phyloP scores from a whole-genome alignment of 2,113 vertebrate species.

The Psilopsiagon aurifrons region DNA sequence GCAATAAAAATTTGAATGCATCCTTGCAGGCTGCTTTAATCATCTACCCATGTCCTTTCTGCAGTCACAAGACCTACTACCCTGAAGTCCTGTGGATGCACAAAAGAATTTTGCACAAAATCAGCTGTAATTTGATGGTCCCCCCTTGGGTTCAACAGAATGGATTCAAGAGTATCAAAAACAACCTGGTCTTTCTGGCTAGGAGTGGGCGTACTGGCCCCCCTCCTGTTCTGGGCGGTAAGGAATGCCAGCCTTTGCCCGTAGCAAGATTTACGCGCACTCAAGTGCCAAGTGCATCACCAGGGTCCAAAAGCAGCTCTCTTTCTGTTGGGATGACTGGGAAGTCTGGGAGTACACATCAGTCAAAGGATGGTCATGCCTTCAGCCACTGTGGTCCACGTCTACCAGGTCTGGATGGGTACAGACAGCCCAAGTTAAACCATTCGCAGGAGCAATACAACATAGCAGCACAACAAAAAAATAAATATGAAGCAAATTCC shows the following conservation, averaged over 20 bases:
- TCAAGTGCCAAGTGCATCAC: constrained; percentile 74
- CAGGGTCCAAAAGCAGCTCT: constrained; percentile 62
- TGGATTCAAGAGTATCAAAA: constrained; percentile 76
- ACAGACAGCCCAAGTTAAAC: constrained; percentile 68
- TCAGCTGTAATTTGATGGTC: constrained; percentile 82
- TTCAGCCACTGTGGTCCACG: constrained; percentile 42
- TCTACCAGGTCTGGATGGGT: constrained; percentile 50
- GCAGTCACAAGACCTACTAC: constrained; percentile 88
- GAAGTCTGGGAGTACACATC: constrained; percentile 36
- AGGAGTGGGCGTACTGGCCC: constrained; percentile 88
- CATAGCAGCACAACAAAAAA: constrained; percentile 60
- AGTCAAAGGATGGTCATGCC: constrained; percentile 37
- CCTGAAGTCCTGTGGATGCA: constrained; percentile 97
- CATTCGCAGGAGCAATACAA: constrained; percentile 65
- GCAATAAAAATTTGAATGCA: constrained; percentile 63
- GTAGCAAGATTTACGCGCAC: constrained; percentile 80
- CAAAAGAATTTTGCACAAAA: constrained; percentile 89
- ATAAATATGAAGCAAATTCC: constrained; percentile 77
- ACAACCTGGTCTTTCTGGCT: constrained; percentile 72
- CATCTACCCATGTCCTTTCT: constrained; percentile 89
- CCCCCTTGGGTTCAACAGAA: constrained; percentile 87
- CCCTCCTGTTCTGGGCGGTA: constrained; percentile 86
- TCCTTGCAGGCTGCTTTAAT: constrained; percentile 77
- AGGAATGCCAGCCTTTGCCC: constrained; percentile 88
- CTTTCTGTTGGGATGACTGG: constrained; percentile 9